phyloP scores from a whole-genome alignment of 2,888 invertebrate genomes.

The Podabrus alpinus region DNA sequence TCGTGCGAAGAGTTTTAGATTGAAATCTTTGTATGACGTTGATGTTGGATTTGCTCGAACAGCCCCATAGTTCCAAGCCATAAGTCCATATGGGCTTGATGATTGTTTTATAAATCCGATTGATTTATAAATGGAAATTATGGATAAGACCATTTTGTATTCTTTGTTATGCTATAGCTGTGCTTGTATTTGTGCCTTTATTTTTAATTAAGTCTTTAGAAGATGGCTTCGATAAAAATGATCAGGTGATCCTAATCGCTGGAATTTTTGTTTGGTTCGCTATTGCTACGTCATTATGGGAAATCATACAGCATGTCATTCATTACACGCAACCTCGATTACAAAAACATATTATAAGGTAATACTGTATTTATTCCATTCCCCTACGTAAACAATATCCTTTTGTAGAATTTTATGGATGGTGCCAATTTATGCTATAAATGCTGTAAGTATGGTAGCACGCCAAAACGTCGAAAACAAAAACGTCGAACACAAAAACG shows the following conservation, averaged over 20 bases:
- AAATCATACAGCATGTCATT: constrained; percentile 91
- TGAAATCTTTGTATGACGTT: too few relatives aligned
- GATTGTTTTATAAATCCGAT: too few relatives aligned
- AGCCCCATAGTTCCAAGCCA: too few relatives aligned
- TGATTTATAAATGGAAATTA: constrained; percentile 80
- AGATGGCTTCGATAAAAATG: constrained; percentile 77
- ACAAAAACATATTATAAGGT: constrained; percentile 94
- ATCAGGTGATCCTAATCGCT: constrained; percentile 82
- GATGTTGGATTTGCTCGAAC: too few relatives aligned
- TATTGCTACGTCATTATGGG: constrained; percentile 91
- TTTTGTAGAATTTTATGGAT: constrained; percentile 85
- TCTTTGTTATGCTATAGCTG: constrained; percentile 76
- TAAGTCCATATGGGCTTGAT: too few relatives aligned
- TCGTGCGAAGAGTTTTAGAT: too few relatives aligned
- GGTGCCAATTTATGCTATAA: constrained; percentile 95
- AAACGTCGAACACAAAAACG: too few relatives aligned
- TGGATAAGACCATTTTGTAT: constrained; percentile 90
- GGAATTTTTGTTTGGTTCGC: constrained; percentile 91
- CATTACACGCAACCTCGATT: constrained; percentile 90
- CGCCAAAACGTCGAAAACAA: too few relatives aligned
- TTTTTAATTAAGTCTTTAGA: constrained; percentile 79
- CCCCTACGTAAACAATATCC: constrained; percentile 12
- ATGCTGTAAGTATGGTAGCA: constrained; percentile 83
- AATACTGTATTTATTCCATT: constrained; percentile 31
- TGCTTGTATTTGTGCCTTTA: constrained; percentile 83